phyloP scores from a whole-genome alignment of 2,888 invertebrate species.

The Pseudococcus longispinus region DNA sequence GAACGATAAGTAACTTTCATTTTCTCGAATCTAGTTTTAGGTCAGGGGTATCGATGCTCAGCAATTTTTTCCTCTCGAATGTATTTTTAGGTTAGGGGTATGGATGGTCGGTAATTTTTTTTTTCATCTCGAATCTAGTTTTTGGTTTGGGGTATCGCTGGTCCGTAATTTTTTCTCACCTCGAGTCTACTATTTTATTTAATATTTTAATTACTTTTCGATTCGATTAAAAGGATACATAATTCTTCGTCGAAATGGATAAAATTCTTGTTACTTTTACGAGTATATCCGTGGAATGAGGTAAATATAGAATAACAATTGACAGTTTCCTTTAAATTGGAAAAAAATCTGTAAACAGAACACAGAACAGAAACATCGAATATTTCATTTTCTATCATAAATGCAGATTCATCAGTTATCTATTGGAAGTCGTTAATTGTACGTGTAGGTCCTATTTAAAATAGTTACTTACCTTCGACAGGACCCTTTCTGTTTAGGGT shows the following conservation, averaged over 20 bases:
- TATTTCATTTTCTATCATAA: not conserved
- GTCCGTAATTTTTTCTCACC: not conserved
- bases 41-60: no score
- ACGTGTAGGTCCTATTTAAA: no score
- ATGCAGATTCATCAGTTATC: not conserved
- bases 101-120: no score
- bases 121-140: no score
- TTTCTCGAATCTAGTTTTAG: no score
- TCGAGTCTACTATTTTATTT: no score
- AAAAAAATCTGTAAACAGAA: slow-evolving; percentile 66
- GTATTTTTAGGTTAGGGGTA: no score
- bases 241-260: slow-evolving; percentile 92
- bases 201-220: not conserved
- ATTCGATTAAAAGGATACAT: slow-evolving; percentile 79
- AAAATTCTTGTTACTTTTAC: slow-evolving; percentile 71
- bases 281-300: slow-evolving; percentile 87
- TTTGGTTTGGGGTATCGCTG: no score
- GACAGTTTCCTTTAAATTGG: slow-evolving; percentile 78
- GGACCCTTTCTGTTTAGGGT: slow-evolving; percentile 83
- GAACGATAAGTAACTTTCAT: no score
- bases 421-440: no score
- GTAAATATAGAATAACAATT: slow-evolving; percentile 91
- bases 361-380: not conserved
- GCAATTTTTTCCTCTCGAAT: no score
- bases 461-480: slow-evolving; percentile 82